Evolutionary conservation across 2,888 invertebrate species (phyloP).

Genomic region (Cantharis rustica): DNA sequence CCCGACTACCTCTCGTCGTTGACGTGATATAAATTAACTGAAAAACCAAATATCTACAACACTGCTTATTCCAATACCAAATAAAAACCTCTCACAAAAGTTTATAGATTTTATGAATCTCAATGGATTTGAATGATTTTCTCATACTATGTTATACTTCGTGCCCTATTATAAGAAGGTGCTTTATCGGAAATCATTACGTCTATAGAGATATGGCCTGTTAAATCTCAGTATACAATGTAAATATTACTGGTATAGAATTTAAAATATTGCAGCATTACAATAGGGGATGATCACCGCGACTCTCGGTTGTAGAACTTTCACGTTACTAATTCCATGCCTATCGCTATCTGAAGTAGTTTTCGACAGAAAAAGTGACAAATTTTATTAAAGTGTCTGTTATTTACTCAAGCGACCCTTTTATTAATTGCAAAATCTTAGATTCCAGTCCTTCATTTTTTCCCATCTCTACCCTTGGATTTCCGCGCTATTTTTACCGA

Average conservation of each 20-base stretch:
- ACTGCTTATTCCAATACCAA: neutral
- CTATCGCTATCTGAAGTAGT: too few species aligned
- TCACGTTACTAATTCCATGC: too few species aligned
- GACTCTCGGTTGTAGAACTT: too few species aligned
- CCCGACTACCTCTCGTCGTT: neutral
- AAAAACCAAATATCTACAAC: neutral
- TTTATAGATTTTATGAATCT: neutral
- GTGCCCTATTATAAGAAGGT: neutral
- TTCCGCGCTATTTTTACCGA: too few species aligned
- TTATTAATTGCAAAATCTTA: too few species aligned
- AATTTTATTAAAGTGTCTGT: too few species aligned
- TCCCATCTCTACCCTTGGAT: too few species aligned
- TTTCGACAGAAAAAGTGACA: too few species aligned
- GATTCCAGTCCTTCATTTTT: too few species aligned
- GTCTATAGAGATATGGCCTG: neutral
- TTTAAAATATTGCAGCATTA: too few species aligned
- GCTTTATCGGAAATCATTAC: neutral
- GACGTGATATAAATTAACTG: neutral
- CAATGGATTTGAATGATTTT: neutral
- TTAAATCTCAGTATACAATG: neutral
- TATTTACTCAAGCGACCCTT: too few species aligned
- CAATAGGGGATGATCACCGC: too few species aligned
- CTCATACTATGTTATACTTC: neutral
- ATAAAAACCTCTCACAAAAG: neutral
- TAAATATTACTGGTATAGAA: neutral